Evolutionary conservation across 2,888 invertebrate species (phyloP).

Genomic region (Drosophila greeni): DNA sequence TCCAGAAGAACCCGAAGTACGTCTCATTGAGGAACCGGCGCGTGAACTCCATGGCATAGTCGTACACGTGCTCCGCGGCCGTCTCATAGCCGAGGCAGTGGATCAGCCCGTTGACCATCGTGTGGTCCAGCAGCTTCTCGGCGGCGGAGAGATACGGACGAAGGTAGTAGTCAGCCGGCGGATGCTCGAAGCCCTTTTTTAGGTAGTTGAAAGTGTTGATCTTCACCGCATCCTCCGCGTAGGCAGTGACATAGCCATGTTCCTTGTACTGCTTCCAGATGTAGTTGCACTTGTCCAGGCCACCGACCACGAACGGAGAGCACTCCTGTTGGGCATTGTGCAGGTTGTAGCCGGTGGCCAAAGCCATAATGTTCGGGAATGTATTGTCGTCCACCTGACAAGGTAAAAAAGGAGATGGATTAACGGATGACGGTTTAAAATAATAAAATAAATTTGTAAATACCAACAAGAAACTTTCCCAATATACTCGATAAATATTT

Average conservation of each 20-base stretch:
- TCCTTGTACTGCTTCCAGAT: constrained; percentile 88
- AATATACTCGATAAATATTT: too few relatives aligned
- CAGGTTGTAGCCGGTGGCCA: constrained; percentile 84
- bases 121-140: constrained; percentile 81
- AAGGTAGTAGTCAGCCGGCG: constrained; percentile 90
- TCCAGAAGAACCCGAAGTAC: constrained; percentile 89
- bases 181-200: constrained; percentile 85
- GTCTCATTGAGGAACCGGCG: constrained; percentile 82
- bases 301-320: constrained; percentile 80
- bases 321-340: constrained; percentile 80
- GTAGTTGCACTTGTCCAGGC: constrained; percentile 85
- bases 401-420: not conserved
- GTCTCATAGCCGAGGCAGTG: constrained; percentile 83
- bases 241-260: constrained; percentile 87
- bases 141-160: constrained; percentile 86
- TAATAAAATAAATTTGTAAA: too few relatives aligned
- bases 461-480: too few relatives aligned
- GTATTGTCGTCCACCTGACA: constrained; percentile 90
- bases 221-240: constrained; percentile 86
- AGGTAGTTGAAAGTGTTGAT: constrained; percentile 86
- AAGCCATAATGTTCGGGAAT: constrained; percentile 92
- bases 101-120: constrained; percentile 80
- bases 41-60: constrained; percentile 85
- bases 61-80: constrained; percentile 84
- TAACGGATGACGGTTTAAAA: too few relatives aligned